Evolutionary conservation across 2,888 invertebrate genomes (phyloP), one percentile per base, ranked within the genome.

Genomic region (Parelbella ahira): DNA sequence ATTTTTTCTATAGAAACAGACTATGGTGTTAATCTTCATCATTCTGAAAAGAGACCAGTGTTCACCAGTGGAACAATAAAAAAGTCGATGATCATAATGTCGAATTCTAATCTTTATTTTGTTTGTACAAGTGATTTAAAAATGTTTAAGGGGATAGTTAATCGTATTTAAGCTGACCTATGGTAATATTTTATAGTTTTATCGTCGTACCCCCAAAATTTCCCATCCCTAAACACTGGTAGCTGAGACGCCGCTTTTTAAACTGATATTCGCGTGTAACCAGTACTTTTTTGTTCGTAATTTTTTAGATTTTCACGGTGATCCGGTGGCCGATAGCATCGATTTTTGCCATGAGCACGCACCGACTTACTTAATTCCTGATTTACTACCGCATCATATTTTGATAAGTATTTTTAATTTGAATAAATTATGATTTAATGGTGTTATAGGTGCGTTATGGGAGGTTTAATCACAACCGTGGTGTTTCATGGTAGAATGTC

Each of bases 341-440:
- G 73, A 68, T 79, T 72, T 73, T 60, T 65, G 49, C 59, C 50
- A 48, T 48, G n/a, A 47, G 56, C 86, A 87, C 86, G 86, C 86
- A 87, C 84, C 64, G 55, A 54, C 69, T 83, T 77, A 86, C 84
- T 87, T 87, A 81, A 81, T 78, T 80, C 67, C 63, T 84, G 81
- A 87, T 84, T 86, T 86, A 86, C 67, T 67, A 84, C 84, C 86
- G 84, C 83, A 87, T 87, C 87, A 83, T 78, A 84, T 77, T 83
- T 79, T 82, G 86, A 86, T 86, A 86, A 87, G 83, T 87, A 84
- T 86, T 87, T 87, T 87, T 87, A 87, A 87, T 86, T 86, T 87
- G 87, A 87, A 87, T 87, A 87, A 84, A 87, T 87, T 87, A 87
- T 84, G 76, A 83, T 84, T 83, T 80, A 80, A 80, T 76, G 68